Percentiles rank a stretch among this genome's conserved stretches.
Evolutionary conservation across 1,140 invertebrate genomes (phyloP).

Genomic region (Asobara japonica): DNA sequence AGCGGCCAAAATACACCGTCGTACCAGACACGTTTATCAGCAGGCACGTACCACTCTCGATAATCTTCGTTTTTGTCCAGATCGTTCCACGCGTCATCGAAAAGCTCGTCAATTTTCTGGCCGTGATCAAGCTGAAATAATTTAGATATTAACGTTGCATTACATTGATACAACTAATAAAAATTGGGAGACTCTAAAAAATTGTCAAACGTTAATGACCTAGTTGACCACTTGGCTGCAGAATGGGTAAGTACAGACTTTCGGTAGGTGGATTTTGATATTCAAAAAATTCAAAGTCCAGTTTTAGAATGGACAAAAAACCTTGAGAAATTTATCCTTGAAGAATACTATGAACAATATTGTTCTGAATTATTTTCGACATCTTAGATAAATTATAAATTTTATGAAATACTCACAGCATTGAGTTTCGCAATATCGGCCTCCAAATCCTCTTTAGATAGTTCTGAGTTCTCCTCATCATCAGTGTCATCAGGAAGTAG

Average conservation of each 20-base stretch:
- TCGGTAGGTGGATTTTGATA: no score
- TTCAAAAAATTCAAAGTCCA: no score
- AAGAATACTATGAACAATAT: no score
- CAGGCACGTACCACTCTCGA: not conserved
- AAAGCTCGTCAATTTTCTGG: conserved; percentile 40
- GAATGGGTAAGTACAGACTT: no score
- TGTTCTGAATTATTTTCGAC: no score
- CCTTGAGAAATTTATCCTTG: no score
- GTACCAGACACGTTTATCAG: conserved; percentile 47
- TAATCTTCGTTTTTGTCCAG: conserved; percentile 56
- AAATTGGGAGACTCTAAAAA: no score
- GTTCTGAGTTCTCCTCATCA: conserved; percentile 5
- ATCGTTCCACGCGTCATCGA: conserved; percentile 46
- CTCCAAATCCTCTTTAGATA: conserved; percentile 24
- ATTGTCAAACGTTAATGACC: no score
- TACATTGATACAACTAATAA: no score
- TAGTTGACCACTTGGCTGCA: no score
- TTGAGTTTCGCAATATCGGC: conserved; percentile 1
- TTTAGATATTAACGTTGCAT: not conserved
- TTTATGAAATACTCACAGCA: not conserved
- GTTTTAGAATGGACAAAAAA: no score
- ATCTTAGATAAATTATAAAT: not conserved
- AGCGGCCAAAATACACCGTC: conserved; percentile 49
- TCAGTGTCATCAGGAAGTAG: not conserved
- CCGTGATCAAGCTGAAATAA: conserved; percentile 42